A percentile compares a stretch with the other conserved stretches of the same genome.
These are phyloP conservation scores for Zaprionus camerounensis DNA, from an alignment of 1,140 invertebrate genomes.

Conservation along the genomic window DNA sequence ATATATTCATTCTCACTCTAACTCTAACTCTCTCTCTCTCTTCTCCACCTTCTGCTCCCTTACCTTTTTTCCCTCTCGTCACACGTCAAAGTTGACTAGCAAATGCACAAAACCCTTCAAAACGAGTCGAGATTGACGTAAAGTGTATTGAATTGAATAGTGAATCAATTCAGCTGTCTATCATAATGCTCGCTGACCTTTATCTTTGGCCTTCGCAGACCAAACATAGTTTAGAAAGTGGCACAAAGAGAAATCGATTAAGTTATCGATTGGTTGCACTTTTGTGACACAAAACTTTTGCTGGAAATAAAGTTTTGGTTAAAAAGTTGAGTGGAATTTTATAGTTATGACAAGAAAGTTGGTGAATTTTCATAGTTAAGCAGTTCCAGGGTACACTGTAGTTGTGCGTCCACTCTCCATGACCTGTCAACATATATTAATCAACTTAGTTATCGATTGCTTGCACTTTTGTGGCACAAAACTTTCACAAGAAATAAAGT, in stretches of 20 bases:
- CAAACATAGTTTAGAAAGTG: slow-evolving; percentile 17
- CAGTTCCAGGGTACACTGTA: neutral
- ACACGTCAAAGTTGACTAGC: slow-evolving; percentile 12
- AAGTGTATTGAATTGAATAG: slow-evolving; percentile 3
- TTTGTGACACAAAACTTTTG: neutral
- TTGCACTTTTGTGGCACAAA: too few species aligned
- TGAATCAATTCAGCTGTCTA: slow-evolving; percentile 8
- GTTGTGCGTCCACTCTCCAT: neutral
- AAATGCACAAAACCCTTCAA: neutral
- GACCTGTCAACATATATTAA: neutral
- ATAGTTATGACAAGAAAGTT: neutral
- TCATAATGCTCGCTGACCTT: slow-evolving; percentile 28
- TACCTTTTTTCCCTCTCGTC: too few species aligned
- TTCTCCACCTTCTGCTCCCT: neutral
- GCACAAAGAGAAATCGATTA: neutral
- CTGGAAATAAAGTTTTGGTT: neutral
- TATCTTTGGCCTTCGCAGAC: slow-evolving; percentile 1
- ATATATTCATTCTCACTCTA: neutral
- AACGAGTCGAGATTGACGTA: neutral
- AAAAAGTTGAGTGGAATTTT: neutral
- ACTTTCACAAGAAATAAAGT: too few species aligned
- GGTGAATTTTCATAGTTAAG: neutral
- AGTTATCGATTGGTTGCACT: slow-evolving; percentile 2
- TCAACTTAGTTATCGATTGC: too few species aligned
- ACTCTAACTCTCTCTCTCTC: neutral